Percentiles rank a stretch among this genome's conserved stretches.
phyloP scores from a whole-genome alignment of 64 coral and sea anemone genomes.

The Acropora tenuis region DNA sequence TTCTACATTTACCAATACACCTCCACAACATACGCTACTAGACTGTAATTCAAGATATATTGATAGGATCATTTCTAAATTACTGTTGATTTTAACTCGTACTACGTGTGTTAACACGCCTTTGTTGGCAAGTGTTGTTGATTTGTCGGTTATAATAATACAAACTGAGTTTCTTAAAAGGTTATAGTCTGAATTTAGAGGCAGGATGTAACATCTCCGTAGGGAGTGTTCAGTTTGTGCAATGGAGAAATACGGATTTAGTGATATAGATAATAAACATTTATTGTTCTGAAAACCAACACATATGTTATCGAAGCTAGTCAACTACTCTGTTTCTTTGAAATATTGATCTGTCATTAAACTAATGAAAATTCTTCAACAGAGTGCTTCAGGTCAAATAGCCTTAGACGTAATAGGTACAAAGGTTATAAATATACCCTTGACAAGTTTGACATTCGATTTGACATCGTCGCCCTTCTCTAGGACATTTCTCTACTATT shows the following conservation, averaged over 20 bases:
- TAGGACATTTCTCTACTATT: not conserved
- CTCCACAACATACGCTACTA: not conserved
- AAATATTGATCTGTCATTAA: slow-evolving; percentile 7
- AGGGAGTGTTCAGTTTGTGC: not conserved
- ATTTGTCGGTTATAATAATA: not conserved
- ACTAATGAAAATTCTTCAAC: slow-evolving; percentile 8
- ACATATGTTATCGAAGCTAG: not conserved
- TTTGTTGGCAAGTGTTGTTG: not conserved
- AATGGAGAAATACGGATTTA: not conserved
- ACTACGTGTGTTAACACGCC: not conserved
- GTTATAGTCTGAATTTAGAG: not conserved
- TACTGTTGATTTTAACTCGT: not conserved
- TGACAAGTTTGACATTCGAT: slow-evolving; percentile 21
- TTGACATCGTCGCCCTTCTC: slow-evolving; percentile 1
- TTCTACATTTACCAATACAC: not conserved
- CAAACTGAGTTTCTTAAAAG: slow-evolving; percentile 1
- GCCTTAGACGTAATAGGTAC: not conserved
- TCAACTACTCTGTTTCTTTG: not conserved
- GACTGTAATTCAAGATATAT: not conserved
- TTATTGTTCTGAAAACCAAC: not conserved
- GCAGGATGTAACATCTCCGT: not conserved
- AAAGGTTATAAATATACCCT: slow-evolving; percentile 32
- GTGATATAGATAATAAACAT: not conserved
- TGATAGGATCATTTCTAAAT: not conserved
- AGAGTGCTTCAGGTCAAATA: slow-evolving; percentile 7